Conservation (phyloP, 2,113 vertebrate genomes). For the Balaeniceps rex region DNA sequence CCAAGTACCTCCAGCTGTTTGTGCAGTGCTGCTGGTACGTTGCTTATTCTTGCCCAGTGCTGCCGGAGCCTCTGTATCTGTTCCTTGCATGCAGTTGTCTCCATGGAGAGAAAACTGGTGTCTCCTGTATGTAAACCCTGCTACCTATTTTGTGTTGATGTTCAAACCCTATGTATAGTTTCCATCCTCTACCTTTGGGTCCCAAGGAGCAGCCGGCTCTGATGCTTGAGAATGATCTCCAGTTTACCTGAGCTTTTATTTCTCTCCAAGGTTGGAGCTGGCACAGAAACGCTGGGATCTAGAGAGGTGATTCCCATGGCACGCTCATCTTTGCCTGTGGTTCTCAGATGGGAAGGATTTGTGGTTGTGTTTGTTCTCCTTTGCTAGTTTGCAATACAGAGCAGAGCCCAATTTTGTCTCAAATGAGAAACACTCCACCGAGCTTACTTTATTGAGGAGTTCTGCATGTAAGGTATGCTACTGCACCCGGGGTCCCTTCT, state of each 20-base stretch:
- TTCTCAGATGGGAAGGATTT: not conserved
- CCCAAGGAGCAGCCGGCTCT: not conserved
- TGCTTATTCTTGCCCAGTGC: not conserved
- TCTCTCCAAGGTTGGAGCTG: not conserved
- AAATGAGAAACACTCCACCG: not conserved
- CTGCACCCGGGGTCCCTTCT: not conserved
- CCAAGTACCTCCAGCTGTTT: accelerated
- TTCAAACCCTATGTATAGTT: not conserved
- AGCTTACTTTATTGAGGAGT: not conserved
- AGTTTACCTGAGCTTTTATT: not conserved
- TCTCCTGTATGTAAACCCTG: accelerated
- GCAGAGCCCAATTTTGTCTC: not conserved
- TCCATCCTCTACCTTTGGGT: not conserved
- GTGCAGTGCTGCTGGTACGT: not conserved
- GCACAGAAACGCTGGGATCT: not conserved
- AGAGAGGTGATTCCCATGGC: not conserved
- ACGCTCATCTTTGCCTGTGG: not conserved
- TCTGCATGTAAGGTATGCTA: accelerated
- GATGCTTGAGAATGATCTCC: not conserved
- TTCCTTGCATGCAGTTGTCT: not conserved
- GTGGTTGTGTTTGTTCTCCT: not conserved
- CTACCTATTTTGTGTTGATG: not conserved
- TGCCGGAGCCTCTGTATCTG: not conserved
- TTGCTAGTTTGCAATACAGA: not conserved
- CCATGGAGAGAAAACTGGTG: not conserved